A percentile compares a stretch with the other conserved stretches of the same genome.
phyloP scores from a whole-genome alignment of 2,113 vertebrate genomes.

The Phyllostomus discolor region DNA sequence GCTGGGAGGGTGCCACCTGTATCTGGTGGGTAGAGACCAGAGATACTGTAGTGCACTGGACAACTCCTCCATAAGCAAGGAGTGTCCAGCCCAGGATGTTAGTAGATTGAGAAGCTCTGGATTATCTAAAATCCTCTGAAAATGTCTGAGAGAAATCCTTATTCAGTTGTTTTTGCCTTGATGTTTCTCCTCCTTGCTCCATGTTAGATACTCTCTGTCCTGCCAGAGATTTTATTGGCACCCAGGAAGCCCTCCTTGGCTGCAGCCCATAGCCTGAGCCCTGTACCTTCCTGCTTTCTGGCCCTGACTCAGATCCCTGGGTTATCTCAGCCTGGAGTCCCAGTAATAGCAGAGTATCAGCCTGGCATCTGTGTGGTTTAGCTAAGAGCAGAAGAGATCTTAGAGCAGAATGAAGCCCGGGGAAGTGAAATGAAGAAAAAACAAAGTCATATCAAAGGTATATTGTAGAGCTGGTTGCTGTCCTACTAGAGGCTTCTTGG shows the following conservation, averaged over 20 bases:
- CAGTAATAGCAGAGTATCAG: neutral
- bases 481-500: neutral
- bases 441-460: neutral
- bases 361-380: fast-evolving
- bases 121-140: neutral
- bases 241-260: neutral
- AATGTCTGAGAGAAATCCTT: neutral
- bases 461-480: neutral
- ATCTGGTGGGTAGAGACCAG: neutral
- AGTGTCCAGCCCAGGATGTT: neutral
- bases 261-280: too few relatives aligned
- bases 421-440: neutral
- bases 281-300: neutral
- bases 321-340: neutral
- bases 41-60: neutral
- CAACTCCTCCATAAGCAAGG: neutral
- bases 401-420: neutral
- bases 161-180: neutral
- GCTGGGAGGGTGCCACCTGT: neutral
- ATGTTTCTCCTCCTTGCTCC: neutral
- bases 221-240: neutral
- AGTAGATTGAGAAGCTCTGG: neutral
- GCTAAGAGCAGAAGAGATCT: neutral
- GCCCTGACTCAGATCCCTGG: neutral
- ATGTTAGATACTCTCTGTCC: neutral